A percentile compares a stretch with the other conserved stretches of the same genome.
phyloP scores from a whole-genome alignment of 2,113 vertebrate species.

The Orthonyx spaldingii region DNA sequence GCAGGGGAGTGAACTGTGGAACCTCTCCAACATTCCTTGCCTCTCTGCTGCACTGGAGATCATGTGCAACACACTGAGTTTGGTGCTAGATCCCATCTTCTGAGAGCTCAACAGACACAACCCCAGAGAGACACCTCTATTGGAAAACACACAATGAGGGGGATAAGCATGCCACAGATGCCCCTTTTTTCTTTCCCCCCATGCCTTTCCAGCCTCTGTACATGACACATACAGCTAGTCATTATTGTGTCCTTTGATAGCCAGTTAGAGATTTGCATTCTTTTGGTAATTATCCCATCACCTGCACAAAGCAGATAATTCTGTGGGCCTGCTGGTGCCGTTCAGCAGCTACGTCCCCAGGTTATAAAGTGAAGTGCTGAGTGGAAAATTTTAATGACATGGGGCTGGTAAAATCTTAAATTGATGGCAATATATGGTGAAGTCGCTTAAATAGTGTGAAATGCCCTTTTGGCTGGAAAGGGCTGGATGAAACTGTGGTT shows the following conservation, averaged over 20 bases:
- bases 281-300: slow-evolving; percentile 28
- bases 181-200: not conserved
- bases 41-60: not conserved
- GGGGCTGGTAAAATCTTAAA: slow-evolving; percentile 28
- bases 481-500: slow-evolving; percentile 15
- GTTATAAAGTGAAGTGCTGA: slow-evolving; percentile 28
- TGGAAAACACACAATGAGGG: not conserved
- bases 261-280: not conserved
- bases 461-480: slow-evolving; percentile 50
- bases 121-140: fast-evolving
- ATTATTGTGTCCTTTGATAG: not conserved
- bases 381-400: slow-evolving; percentile 56
- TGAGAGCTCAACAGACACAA: not conserved
- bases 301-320: not conserved
- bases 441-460: slow-evolving; percentile 50
- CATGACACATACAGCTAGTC: not conserved
- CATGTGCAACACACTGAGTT: fast-evolving
- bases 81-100: not conserved
- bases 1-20: not conserved
- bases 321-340: not conserved
- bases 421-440: slow-evolving; percentile 44
- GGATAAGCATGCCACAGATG: not conserved
- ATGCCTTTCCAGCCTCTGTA: not conserved
- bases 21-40: not conserved
- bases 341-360: not conserved